Percentiles rank a stretch among this genome's conserved stretches.
These are phyloP conservation scores for Spatula versicolor DNA, from an alignment of 2,797 vertebrate species.

Conservation along the genomic window DNA sequence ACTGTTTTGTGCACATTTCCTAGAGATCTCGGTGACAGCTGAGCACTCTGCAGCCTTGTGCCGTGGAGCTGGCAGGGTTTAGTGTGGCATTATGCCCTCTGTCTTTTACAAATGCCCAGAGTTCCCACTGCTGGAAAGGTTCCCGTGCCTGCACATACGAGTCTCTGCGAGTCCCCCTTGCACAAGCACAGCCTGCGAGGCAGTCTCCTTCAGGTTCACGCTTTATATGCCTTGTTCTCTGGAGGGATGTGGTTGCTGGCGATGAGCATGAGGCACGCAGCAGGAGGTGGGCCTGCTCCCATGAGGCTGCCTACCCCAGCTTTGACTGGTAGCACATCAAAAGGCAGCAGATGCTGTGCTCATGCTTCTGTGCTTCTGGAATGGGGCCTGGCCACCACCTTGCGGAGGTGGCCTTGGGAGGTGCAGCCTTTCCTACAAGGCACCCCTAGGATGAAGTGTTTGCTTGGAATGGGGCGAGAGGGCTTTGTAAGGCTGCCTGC, in stretches of 20 bases:
- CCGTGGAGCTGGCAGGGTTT: fast-evolving
- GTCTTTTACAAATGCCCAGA: neutral
- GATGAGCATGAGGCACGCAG: fast-evolving
- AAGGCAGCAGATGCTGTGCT: neutral
- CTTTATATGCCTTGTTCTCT: fast-evolving
- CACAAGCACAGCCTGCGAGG: neutral
- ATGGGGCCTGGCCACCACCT: fast-evolving
- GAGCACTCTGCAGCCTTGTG: fast-evolving
- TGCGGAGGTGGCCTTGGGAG: fast-evolving
- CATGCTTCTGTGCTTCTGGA: neutral
- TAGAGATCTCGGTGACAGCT: fast-evolving
- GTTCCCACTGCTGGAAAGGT: neutral
- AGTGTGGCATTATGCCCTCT: fast-evolving
- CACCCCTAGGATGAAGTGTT: neutral
- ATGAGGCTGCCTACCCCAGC: neutral
- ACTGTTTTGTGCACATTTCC: neutral
- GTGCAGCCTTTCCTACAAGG: fast-evolving
- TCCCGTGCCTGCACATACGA: fast-evolving
- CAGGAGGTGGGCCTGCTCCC: neutral
- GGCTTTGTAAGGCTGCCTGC: neutral
- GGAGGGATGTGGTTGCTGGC: neutral
- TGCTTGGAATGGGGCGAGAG: neutral
- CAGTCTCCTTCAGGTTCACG: neutral
- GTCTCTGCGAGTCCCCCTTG: fast-evolving
- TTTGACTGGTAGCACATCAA: neutral